Evolutionary conservation across 2,113 vertebrate species (phyloP).

Genomic region (Mesitornis unicolor): DNA sequence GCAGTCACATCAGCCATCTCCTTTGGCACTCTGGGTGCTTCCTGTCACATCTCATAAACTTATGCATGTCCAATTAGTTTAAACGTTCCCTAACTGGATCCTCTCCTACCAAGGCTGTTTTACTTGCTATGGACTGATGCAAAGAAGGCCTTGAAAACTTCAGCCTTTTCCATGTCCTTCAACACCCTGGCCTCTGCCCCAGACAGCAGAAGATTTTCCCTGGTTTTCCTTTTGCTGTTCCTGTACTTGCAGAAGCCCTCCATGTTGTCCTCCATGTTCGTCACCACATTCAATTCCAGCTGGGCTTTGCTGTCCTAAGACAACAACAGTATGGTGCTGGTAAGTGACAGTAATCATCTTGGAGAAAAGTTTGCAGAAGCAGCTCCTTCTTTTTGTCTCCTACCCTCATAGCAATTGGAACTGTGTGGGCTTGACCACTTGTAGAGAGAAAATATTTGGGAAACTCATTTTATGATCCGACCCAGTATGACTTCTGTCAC

Average conservation of each 20-base stretch:
- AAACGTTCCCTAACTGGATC: background rate
- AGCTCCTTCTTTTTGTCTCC: background rate
- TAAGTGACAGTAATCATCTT: background rate
- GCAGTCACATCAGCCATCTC: background rate
- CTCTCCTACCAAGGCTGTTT: background rate
- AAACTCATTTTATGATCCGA: background rate
- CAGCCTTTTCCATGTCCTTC: background rate
- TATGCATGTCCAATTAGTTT: background rate
- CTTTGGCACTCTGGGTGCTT: background rate
- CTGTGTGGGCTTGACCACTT: background rate
- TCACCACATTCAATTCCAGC: background rate
- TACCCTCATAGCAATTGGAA: background rate
- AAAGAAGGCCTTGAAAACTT: background rate
- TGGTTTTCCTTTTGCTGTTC: background rate
- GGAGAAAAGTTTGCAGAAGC: background rate
- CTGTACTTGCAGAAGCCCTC: background rate
- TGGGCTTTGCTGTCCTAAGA: background rate
- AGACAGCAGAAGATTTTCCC: background rate
- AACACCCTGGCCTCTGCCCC: background rate
- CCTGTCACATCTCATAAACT: background rate
- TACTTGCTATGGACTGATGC: background rate
- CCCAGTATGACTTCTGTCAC: fast-evolving
- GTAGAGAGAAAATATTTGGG: background rate
- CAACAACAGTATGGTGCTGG: background rate
- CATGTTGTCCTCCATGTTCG: background rate